phyloP scores from a whole-genome alignment of 2,888 invertebrate genomes.

The Cancer borealis region DNA sequence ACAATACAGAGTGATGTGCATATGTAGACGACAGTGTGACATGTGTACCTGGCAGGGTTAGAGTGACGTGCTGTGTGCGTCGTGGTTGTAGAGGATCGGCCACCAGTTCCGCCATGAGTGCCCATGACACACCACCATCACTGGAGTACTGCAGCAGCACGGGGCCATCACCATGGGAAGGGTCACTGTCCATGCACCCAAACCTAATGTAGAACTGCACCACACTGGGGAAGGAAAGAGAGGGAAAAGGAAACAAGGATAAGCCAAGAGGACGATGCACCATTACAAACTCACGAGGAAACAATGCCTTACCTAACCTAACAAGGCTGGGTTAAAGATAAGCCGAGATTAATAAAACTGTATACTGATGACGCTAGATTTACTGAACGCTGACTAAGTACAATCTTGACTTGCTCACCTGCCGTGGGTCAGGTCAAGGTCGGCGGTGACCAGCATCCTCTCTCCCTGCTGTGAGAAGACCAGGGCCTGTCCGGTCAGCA shows the following conservation, averaged over 20 bases:
- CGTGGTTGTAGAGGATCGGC: conserved; percentile 77
- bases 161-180: conserved; percentile 78
- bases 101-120: conserved; percentile 80
- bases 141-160: conserved; percentile 80
- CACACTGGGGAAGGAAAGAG: conserved; percentile 78
- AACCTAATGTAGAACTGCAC: conserved; percentile 80
- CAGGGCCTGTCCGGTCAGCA: conserved; percentile 79
- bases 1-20: not conserved
- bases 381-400: not conserved
- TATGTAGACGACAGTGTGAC: not conserved
- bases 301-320: not conserved
- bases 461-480: conserved; percentile 79
- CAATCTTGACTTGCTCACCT: conserved; percentile 9
- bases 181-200: conserved; percentile 57
- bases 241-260: not conserved
- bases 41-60: conserved; percentile 72
- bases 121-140: conserved; percentile 80
- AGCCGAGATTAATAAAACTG: not conserved
- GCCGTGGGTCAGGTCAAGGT: conserved; percentile 79
- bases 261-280: not conserved
- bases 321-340: not conserved
- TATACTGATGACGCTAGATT: not conserved
- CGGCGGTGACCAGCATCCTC: conserved; percentile 79
- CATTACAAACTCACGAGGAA: not conserved
- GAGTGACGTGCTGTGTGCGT: conserved; percentile 68